Evolutionary conservation across 37 sponge, comb jelly and placozoan genomes (phyloP).

Genomic region (Theonella swinhoei): DNA sequence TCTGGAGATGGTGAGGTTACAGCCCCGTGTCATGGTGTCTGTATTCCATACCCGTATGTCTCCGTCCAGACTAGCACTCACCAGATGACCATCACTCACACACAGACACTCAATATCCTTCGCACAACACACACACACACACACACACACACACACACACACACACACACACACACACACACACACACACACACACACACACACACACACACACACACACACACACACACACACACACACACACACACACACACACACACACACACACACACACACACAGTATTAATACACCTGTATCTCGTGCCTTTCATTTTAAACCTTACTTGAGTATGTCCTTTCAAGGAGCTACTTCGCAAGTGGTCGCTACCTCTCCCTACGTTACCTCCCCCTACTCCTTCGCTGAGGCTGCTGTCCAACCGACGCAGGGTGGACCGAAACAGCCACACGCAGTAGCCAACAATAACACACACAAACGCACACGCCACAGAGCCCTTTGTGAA

Average conservation of each 20-base stretch:
- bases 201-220: too few relatives aligned
- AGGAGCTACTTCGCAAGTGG: background rate
- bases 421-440: constrained; percentile 21
- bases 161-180: too few relatives aligned
- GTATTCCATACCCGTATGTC: constrained; percentile 59
- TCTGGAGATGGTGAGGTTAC: constrained; percentile 34
- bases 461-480: background rate
- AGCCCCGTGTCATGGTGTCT: constrained; percentile 35
- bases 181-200: too few relatives aligned
- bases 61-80: constrained; percentile 58
- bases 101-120: constrained; percentile 63
- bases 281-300: background rate
- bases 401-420: background rate
- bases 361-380: background rate
- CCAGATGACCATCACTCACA: constrained; percentile 37
- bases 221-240: too few relatives aligned
- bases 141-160: too few relatives aligned
- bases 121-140: too few relatives aligned
- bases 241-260: constrained; percentile 6
- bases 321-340: constrained; percentile 62
- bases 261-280: background rate
- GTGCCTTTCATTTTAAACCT: too few relatives aligned
- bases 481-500: constrained; percentile 1
- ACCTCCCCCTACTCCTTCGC: background rate
- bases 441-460: constrained; percentile 18